Conservation (phyloP, 1,140 invertebrate species). For the Hesperophylax magnus region DNA sequence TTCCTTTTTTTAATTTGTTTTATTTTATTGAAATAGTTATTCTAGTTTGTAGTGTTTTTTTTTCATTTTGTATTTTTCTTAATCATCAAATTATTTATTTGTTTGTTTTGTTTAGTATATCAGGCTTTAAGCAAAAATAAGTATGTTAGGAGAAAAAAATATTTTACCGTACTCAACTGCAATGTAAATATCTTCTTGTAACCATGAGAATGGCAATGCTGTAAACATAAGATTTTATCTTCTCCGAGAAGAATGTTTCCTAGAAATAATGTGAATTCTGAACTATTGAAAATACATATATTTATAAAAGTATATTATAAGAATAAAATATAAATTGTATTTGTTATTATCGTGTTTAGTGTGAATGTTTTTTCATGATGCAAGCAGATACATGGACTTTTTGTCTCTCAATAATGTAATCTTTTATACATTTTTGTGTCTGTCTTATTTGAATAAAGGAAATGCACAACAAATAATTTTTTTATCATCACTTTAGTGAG, state of each 20-base stretch:
- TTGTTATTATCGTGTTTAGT: constrained; percentile 35
- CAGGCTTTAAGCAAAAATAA: no score
- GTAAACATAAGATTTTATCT: background rate
- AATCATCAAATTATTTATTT: no score
- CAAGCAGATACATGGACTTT: constrained; percentile 5
- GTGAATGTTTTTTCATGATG: constrained; percentile 6
- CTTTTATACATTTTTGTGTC: constrained; percentile 39
- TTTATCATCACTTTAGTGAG: background rate
- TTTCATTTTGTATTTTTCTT: no score
- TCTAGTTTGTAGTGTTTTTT: no score
- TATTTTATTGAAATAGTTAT: no score
- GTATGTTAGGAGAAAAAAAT: no score
- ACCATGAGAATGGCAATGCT: no score
- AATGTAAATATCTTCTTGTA: no score
- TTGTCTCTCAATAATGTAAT: constrained; percentile 32
- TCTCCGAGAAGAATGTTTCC: background rate
- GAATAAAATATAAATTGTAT: constrained; percentile 33
- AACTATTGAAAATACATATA: constrained; percentile 13
- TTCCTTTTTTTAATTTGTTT: no score
- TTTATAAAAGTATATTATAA: constrained; percentile 32
- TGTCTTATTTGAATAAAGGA: constrained; percentile 32
- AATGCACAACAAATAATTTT: constrained; percentile 26
- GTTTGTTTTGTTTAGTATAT: no score
- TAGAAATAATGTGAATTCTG: constrained; percentile 12
- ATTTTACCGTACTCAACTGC: no score